Base-by-base conservation (phyloP, 1,140 invertebrate genomes). In the Globodera rostochiensis region DNA sequence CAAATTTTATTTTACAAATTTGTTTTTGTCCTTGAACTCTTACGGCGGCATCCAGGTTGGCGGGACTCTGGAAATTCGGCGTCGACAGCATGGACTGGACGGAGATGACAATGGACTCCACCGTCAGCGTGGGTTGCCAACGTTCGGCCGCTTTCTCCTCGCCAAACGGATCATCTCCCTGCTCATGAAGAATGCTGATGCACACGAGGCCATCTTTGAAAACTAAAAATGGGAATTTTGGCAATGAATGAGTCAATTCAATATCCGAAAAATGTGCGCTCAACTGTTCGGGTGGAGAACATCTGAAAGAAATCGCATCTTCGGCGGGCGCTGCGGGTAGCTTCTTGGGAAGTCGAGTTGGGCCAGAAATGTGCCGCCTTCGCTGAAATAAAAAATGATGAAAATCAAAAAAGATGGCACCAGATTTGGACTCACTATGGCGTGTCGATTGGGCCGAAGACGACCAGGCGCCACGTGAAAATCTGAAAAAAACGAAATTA, bases 161-260 rank as follows among this genome's bases (percentile, higher is more conserved):
- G n/a, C 74, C 66, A 57, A 53, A 19, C 7, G 36, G 46, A 6
- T 47, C 74, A 7, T 75, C 53, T 5, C 74, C 74, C 4, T 46
- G 74, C 45, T 46, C 13, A 19, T 75, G 74, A 15, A 75, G 46
- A 36, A 75, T 75, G 49, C 74, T 75, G 46, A 75, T 75, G 74
- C 74, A 75, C 47, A 75, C 74, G 15, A n/a, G 36, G 13, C 74
- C 74, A 8, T 53, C 74, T 19, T 57, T 75, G 19, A 53, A 75
- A 57, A 75, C 74, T 60, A 15, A 53, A 50, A 50, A 53, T 53
- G 11, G 11, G 57, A 19, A 19, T 6, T 6, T 13, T 13, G 57
- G 1, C 19, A 60, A 19, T 25, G 1, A 19, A 15, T 11, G 0
- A 60, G 57, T 53, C 19, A 60, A 15, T 25, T 25, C 25, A 25